These are phyloP conservation scores for Coremacera marginata DNA, from an alignment of 2,888 invertebrate species.

Conservation along the genomic window DNA sequence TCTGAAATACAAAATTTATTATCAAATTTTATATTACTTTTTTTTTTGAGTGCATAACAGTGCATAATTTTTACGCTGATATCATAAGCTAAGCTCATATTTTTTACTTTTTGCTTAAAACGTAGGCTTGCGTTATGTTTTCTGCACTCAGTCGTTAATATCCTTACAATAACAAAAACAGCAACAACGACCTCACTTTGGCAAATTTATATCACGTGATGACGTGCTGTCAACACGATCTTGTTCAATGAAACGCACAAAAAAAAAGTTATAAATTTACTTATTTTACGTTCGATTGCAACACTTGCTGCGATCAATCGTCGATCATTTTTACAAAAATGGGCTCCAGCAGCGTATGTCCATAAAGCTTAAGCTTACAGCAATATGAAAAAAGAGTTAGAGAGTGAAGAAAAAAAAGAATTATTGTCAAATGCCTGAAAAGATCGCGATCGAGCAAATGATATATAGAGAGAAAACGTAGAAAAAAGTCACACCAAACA, in stretches of 20 bases:
- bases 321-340: conserved; percentile 41
- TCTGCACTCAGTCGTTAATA: background rate
- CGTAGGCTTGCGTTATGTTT: background rate
- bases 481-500: background rate
- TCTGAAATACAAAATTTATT: too few relatives aligned
- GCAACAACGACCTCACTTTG: background rate
- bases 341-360: conserved; percentile 45
- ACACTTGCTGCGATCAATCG: conserved; percentile 26
- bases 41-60: too few relatives aligned
- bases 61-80: too few relatives aligned
- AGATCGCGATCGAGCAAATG: conserved; percentile 2
- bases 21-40: too few relatives aligned
- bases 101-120: background rate
- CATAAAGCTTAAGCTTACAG: conserved; percentile 44
- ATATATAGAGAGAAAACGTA: background rate
- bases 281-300: conserved; percentile 31
- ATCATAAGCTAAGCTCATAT: background rate
- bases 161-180: background rate
- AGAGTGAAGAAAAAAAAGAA: conserved; percentile 31
- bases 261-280: background rate
- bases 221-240: conserved; percentile 34
- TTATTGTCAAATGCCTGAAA: background rate
- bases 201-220: conserved; percentile 36
- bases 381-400: background rate
- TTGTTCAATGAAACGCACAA: background rate